Evolutionary conservation across 2,888 invertebrate species (phyloP).

Genomic region (Epinotia demarniana): DNA sequence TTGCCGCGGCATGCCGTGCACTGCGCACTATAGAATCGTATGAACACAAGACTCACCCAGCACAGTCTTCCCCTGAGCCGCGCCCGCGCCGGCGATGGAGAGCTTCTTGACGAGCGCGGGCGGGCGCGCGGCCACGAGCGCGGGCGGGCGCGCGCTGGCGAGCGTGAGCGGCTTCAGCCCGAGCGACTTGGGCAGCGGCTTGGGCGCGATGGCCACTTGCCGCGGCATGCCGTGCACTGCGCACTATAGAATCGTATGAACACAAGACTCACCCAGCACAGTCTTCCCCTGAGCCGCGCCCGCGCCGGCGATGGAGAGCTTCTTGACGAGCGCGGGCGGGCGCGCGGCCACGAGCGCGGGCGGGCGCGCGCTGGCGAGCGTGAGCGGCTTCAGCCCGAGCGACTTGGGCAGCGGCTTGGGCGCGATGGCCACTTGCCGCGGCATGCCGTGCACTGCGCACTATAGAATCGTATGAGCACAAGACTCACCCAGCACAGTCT

Average conservation of each 20-base stretch:
- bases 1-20: conserved; percentile 63
- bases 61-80: conserved; percentile 62
- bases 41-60: too few species aligned
- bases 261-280: conserved; percentile 48
- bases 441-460: conserved; percentile 50
- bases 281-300: conserved; percentile 60
- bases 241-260: too few species aligned
- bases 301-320: conserved; percentile 60
- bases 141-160: conserved; percentile 49
- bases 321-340: conserved; percentile 59
- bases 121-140: conserved; percentile 48
- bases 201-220: conserved; percentile 83
- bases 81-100: conserved; percentile 57
- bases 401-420: conserved; percentile 73
- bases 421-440: conserved; percentile 80
- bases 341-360: conserved; percentile 46
- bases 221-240: conserved; percentile 58
- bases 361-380: conserved; percentile 48
- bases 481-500: conserved; percentile 53
- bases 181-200: conserved; percentile 65
- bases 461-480: too few species aligned
- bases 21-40: not conserved
- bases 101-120: conserved; percentile 62
- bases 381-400: conserved; percentile 53
- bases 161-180: conserved; percentile 51